Base-by-base conservation (phyloP, 1,140 invertebrate species). In the Leguminivora glycinivorella region DNA sequence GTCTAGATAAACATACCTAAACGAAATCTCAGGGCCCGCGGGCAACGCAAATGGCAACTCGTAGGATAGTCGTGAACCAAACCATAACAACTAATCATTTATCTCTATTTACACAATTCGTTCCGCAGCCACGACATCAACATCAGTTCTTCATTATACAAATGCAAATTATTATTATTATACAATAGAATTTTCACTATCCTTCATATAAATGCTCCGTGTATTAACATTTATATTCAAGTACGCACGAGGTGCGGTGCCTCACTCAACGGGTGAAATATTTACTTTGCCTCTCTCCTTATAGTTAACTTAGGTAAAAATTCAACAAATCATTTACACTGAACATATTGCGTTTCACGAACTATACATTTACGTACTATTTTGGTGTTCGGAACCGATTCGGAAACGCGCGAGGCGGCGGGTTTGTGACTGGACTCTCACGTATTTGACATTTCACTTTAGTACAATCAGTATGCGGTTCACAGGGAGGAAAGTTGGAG, bases 191-290 rank as follows among this genome's bases (percentile, higher is more conserved):
- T 78, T 77, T 75, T 69, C 68, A 73, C 72, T 75, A 81, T 76
- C 74, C 67, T 68, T 73, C 70, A 80, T 75, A 84, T 89, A 89
- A 89, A 89, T 89, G 85, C 87, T 83, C 77, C 73, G 81, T 80
- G 66, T 69, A 74, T 76, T 73, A 83, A 78, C 80, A 77, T 81
- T 80, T 79, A 83, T 58, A 52, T 52, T 52, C 47, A 52, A 52
- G 72, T 81, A 80, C 77, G 79, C 74, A 69, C 72, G 25, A 17
- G 52, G 70, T 74, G 74, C 75, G 68, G 87, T 89, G 87, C 84
- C 85, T 88, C 86, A 89, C 87, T 90, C 88, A 90, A 90, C 87
- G 85, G 88, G 87, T 90, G 87, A 88, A 78, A 58, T 83, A 75
- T 77, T 77, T 71, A 76, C 74, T 75, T 73, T 76, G 73, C 68